Evolutionary conservation across 1,140 invertebrate species (phyloP).

Genomic region (Neodiprion pinetum): DNA sequence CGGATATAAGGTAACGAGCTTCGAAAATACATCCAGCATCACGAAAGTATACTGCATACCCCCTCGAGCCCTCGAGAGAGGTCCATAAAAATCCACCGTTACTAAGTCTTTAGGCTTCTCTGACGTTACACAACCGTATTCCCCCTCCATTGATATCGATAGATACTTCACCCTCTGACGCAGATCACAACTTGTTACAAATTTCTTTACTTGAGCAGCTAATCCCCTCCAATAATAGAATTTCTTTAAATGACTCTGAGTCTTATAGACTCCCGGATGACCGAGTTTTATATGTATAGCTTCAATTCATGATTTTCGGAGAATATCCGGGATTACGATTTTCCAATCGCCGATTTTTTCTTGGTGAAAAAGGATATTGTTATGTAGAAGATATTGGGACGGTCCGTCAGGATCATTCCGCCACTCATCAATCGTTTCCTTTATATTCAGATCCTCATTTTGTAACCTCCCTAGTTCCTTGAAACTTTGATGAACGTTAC

Average conservation of each 20-base stretch:
- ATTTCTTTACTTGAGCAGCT: not conserved
- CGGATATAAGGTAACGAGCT: no score
- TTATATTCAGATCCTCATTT: no score
- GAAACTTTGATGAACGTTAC: no score
- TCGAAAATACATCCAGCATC: not conserved
- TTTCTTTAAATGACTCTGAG: conserved; percentile 14
- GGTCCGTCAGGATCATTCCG: not conserved
- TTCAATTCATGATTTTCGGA: not conserved
- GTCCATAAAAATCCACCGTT: conserved; percentile 33
- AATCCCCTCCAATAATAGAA: conserved; percentile 27
- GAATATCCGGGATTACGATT: not conserved
- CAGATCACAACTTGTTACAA: conserved; percentile 21
- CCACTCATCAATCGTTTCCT: no score
- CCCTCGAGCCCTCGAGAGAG: conserved; percentile 20
- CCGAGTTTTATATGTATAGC: conserved; percentile 20
- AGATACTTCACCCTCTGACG: conserved; percentile 28
- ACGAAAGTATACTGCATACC: conserved; percentile 31
- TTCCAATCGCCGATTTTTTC: not conserved
- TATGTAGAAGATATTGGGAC: not conserved
- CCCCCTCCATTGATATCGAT: conserved; percentile 19
- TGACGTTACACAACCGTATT: conserved; percentile 12
- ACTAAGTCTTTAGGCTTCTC: not conserved
- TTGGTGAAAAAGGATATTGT: not conserved
- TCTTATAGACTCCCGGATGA: conserved; percentile 28
- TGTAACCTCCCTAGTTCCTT: no score